These are phyloP conservation scores for Nanorana parkeri DNA, from an alignment of 2,113 vertebrate species.

Conservation along the genomic window DNA sequence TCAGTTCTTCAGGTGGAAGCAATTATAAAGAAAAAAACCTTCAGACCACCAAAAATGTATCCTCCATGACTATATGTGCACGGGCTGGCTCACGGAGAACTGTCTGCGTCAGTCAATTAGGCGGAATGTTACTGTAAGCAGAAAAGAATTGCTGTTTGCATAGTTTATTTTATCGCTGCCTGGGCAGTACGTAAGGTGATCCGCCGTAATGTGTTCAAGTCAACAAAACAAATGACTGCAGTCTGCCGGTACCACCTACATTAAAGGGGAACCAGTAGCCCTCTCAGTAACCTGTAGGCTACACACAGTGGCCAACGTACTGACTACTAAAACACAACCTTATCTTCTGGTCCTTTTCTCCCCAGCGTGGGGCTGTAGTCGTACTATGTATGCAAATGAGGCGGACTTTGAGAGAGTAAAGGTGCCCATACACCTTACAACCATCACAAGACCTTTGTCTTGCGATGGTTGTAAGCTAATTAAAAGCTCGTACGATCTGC, in stretches of 20 bases:
- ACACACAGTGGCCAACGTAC: no score
- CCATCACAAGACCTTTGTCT: no score
- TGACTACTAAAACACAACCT: no score
- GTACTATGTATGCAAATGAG: no score
- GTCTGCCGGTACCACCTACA: conserved; percentile 18
- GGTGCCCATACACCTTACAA: no score
- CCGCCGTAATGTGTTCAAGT: conserved; percentile 30
- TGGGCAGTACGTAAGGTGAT: conserved; percentile 34
- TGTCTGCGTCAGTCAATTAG: not conserved
- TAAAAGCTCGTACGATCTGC: no score
- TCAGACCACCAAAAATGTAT: conserved; percentile 63
- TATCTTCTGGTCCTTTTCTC: no score
- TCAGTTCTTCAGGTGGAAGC: conserved; percentile 62
- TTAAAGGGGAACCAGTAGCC: not conserved
- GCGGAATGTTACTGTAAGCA: conserved; percentile 51
- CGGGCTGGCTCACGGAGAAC: conserved; percentile 40
- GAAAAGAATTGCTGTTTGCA: conserved; percentile 14
- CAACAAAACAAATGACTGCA: conserved; percentile 47
- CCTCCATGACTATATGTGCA: not conserved
- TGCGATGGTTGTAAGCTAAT: no score
- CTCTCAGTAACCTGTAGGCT: no score
- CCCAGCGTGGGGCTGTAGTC: no score
- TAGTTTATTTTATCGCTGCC: conserved; percentile 46
- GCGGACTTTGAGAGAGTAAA: no score
- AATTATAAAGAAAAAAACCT: conserved; percentile 57